Conservation (phyloP, 2,113 vertebrate genomes). For the Promerops cafer region DNA sequence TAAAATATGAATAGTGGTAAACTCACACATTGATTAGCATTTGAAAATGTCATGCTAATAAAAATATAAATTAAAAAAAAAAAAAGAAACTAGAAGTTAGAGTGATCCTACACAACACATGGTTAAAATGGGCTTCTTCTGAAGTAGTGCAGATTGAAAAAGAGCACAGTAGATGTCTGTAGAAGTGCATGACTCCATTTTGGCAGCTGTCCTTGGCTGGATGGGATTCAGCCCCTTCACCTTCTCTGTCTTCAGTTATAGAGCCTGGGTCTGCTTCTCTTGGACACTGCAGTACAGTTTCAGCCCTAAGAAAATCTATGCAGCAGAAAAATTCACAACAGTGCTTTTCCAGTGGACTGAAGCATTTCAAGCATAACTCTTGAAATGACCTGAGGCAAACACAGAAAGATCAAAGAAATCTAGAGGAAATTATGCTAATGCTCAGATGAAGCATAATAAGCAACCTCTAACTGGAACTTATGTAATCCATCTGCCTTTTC, state of each 20-base stretch:
- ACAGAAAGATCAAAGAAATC: neutral
- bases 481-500: neutral
- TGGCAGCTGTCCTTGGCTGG: neutral
- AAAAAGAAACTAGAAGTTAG: neutral
- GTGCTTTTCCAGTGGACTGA: neutral
- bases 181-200: neutral
- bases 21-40: neutral
- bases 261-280: neutral
- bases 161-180: neutral
- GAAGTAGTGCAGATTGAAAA: neutral
- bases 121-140: neutral
- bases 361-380: neutral
- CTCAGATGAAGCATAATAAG: neutral
- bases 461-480: neutral
- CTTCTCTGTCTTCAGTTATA: neutral
- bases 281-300: neutral
- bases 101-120: neutral
- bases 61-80: neutral
- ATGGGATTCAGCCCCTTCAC: neutral
- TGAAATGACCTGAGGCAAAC: neutral
- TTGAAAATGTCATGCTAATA: neutral
- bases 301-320: neutral
- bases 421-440: neutral
- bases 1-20: neutral
- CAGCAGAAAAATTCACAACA: neutral